phyloP scores from a whole-genome alignment of 2,888 invertebrate genomes.

The Pristionchus japonicus region DNA sequence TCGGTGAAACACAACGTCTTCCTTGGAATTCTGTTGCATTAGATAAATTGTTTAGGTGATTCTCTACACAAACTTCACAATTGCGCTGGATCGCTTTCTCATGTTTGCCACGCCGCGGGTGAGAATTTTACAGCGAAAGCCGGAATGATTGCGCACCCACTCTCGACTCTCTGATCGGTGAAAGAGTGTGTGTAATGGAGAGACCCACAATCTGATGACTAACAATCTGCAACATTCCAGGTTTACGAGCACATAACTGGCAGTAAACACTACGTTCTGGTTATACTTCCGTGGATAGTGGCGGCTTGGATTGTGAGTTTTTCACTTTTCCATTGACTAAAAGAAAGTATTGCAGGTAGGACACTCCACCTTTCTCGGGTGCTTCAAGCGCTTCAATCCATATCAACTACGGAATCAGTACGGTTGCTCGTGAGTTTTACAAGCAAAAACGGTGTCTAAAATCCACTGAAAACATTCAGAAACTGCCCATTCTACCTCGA shows the following conservation, averaged over 20 bases:
- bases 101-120: neutral
- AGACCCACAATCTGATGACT: too few species aligned
- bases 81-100: slow-evolving; percentile 27
- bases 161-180: too few species aligned
- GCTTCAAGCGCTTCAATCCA: slow-evolving; percentile 8
- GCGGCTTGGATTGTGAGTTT: neutral
- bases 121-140: neutral
- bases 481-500: neutral
- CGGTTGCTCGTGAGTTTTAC: neutral
- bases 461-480: neutral
- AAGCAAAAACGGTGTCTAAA: neutral
- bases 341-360: neutral
- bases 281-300: neutral
- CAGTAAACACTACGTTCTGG: neutral
- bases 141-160: neutral
- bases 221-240: neutral
- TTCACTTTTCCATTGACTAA: neutral
- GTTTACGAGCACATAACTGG: neutral
- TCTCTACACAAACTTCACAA: slow-evolving; percentile 27
- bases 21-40: too few species aligned
- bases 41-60: neutral
- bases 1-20: too few species aligned
- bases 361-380: neutral
- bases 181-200: too few species aligned
- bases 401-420: neutral